Evolutionary conservation across 1,140 invertebrate species (phyloP), one percentile per base, ranked within the genome.

Genomic region (Drosophila sturtevanti): DNA sequence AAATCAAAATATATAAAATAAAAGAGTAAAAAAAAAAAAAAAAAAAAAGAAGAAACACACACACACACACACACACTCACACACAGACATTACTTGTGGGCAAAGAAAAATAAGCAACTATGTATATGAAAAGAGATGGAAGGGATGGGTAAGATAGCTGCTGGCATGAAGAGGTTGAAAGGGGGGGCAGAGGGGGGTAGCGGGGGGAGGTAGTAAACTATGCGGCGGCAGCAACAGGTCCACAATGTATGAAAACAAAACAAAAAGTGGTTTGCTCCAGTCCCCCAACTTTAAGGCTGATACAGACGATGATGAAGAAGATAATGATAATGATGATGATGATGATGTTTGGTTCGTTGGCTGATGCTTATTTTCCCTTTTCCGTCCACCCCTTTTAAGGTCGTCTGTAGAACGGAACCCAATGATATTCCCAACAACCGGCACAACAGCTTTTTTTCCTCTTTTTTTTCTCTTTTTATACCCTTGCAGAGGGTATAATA

Each of bases 321-420:
- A 11, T 48, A 4, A 18, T 21, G 41, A 21, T 21, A 16, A 21
- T 44, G 41, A 48, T 38, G 38, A 63, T 67, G 10, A 35, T 27
- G 21, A 21, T 22, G 11, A 44, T 31, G 27, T 31, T 31, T 31
- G 27, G 27, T 31, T 31, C 27, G 27, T 31, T 31, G 27, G 27
- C 27, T 31, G n/a, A n/a, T n/a, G 27, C 6, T 6, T 6, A 4
- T 6, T 6, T 31, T 1, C 27, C 18, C 18, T 31, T 24, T 10
- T 11, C 55, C 22, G 2, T 12, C 37, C 31, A 21, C 75, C 82
- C 81, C 79, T 64, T 79, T 86, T 82, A 87, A 86, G 82, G 82
- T 86, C 82, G 82, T 86, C 82, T 86, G 82, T 87, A 82, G 84
- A 86, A 86, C 82, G 82, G 82, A 86, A 86, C 75, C 68, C 78